Base-by-base conservation (phyloP, 2,113 vertebrate genomes). In the Ariopsis seemanni region DNA sequence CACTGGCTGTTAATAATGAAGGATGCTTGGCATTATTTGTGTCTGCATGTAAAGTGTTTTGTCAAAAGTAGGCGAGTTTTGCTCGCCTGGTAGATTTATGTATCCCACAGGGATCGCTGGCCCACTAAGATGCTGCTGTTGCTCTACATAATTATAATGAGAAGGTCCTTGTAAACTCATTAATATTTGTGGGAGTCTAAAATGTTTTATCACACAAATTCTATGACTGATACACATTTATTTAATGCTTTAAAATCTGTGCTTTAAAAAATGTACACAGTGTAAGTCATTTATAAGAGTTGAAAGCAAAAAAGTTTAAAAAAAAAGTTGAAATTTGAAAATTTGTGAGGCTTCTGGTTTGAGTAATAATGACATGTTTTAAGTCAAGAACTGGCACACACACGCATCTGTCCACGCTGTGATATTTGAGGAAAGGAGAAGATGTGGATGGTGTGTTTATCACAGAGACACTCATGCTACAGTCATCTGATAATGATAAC, bases 81-180 rank as follows among this genome's bases (percentile, higher is more conserved):
- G 94, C 95, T 94, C 93, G 93, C 92, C 91, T 95, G 92, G 93
- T 95, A 92, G 91, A 93, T 95, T 91, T 94, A 92, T 93, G 91
- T 93, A 92, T 92, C 90, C 95, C 93, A 92, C 77, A 2, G 94
- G 94, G 94, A 95, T 88, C 87, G n/a, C 25, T 95, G 94, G 92
- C 95, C 95, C 94, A 95, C 94, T 95, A 95, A 95, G 93, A 96
- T 93, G 93, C 91, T 92, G 92, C 90, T 87, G 92, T 94, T 95
- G 95, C 94, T 95, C 94, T 92, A 95, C 94, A 95, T 95, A 95
- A 95, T 95, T 96, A 94, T 94, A 95, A 93, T 87, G 90, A 87
- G 91, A 93, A 95, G 94, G 94, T 94, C 93, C 94, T 94, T 95
- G 94, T 95, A 94, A 95, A 94, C 93, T 94, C 94, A 95, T 96